Percentiles rank a stretch among this genome's conserved stretches.
Evolutionary conservation across 2,797 vertebrate species (phyloP).

Genomic region (Bovichtus diacanthus): DNA sequence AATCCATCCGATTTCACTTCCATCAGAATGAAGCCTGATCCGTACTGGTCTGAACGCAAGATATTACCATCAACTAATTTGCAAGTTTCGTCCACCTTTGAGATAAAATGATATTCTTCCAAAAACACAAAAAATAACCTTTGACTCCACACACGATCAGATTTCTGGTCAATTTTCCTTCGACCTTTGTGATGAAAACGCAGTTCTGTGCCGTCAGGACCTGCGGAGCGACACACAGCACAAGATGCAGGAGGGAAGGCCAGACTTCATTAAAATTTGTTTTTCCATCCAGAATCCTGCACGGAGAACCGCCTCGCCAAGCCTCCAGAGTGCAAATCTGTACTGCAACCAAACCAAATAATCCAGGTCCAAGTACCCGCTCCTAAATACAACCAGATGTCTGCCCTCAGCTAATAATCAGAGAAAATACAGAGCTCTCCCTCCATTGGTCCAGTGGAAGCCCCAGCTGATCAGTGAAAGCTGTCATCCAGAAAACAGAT

Average conservation of each 20-base stretch:
- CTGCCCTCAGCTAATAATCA: conserved; percentile 68
- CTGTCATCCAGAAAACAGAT: conserved; percentile 80
- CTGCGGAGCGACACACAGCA: conserved; percentile 42
- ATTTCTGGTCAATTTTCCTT: conserved; percentile 32
- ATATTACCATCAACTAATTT: not conserved
- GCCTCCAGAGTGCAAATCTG: conserved; percentile 70
- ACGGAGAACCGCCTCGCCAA: conserved; percentile 46
- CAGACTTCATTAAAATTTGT: conserved; percentile 74
- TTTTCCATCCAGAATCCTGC: conserved; percentile 72
- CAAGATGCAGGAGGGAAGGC: conserved; percentile 52
- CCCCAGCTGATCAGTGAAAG: conserved; percentile 78
- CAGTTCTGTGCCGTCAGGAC: conserved; percentile 25
- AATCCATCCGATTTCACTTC: not conserved
- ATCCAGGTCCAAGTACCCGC: conserved; percentile 58
- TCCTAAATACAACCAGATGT: conserved; percentile 83
- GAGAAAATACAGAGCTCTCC: conserved; percentile 63
- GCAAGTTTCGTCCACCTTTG: not conserved
- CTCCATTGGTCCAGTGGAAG: conserved; percentile 60
- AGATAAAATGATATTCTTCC: conserved; percentile 6
- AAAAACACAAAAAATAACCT: conserved; percentile 9
- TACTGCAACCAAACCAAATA: conserved; percentile 74
- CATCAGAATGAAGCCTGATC: not conserved
- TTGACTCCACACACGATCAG: not conserved
- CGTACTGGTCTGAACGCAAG: not conserved
- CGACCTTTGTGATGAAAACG: conserved; percentile 34